Evolutionary conservation across 2,797 vertebrate species (phyloP).

Genomic region (Anableps anableps): DNA sequence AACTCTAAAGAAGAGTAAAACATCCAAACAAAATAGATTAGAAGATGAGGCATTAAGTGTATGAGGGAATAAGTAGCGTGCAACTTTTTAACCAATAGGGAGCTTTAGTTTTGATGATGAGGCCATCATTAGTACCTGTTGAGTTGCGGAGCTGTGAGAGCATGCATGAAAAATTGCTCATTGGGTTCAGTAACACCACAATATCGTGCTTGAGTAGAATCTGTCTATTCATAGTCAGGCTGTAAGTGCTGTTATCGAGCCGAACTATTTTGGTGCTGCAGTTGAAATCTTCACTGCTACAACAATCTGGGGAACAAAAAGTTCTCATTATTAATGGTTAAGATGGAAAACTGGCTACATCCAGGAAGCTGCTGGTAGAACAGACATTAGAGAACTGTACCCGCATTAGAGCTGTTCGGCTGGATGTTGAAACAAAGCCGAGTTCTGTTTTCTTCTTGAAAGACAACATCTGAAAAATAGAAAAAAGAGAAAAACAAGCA

Average conservation of each 20-base stretch:
- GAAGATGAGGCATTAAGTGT: slow-evolving; percentile 7
- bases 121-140: slow-evolving; percentile 1
- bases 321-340: not conserved
- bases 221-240: not conserved
- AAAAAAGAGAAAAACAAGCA: not conserved
- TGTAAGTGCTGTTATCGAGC: not conserved
- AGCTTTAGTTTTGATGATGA: slow-evolving; percentile 10
- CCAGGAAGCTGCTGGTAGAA: not conserved
- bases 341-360: not conserved
- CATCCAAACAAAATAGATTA: not conserved
- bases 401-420: fast-evolving
- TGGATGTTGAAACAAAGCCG: slow-evolving; percentile 14
- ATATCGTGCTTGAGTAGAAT: not conserved
- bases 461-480: slow-evolving; percentile 20
- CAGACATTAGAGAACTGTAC: slow-evolving; percentile 10
- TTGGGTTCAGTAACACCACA: not conserved
- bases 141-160: fast-evolving
- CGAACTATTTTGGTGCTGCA: not conserved
- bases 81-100: slow-evolving; percentile 33
- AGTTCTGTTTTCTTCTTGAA: fast-evolving
- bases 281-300: not conserved
- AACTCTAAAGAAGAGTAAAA: not conserved
- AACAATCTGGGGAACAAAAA: not conserved
- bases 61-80: not conserved
- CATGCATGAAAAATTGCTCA: not conserved